Evolutionary conservation across 2,797 vertebrate species (phyloP).

Genomic region (Thamnophis elegans): DNA sequence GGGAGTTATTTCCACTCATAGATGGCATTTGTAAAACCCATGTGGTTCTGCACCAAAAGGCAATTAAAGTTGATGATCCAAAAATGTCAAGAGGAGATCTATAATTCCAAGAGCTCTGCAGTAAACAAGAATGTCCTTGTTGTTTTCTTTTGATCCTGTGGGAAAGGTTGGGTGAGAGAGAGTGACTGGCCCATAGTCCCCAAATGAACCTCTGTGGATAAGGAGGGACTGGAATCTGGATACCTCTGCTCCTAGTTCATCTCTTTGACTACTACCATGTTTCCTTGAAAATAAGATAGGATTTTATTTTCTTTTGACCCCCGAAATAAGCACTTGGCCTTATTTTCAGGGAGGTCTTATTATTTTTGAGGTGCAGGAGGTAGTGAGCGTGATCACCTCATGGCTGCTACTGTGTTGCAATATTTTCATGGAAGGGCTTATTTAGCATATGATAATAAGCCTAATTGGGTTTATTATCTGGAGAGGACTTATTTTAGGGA

Average conservation of each 20-base stretch:
- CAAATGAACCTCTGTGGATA: neutral
- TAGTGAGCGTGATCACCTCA: too few relatives aligned
- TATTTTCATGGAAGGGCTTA: too few relatives aligned
- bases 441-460: too few relatives aligned
- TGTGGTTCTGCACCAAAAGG: neutral
- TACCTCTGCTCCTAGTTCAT: neutral
- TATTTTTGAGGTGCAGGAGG: too few relatives aligned
- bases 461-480: too few relatives aligned
- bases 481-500: too few relatives aligned
- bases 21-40: neutral
- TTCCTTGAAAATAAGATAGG: too few relatives aligned
- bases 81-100: neutral
- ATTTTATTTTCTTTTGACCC: too few relatives aligned
- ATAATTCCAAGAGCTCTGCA: neutral
- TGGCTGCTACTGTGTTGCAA: too few relatives aligned
- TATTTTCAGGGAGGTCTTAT: too few relatives aligned
- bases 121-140: neutral
- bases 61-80: neutral
- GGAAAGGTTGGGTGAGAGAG: neutral
- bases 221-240: neutral
- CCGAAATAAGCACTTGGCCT: too few relatives aligned
- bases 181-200: neutral
- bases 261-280: neutral
- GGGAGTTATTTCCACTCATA: neutral
- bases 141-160: neutral